Evolutionary conservation across 2,797 vertebrate species (phyloP).

Genomic region (Manis pentadactyla): DNA sequence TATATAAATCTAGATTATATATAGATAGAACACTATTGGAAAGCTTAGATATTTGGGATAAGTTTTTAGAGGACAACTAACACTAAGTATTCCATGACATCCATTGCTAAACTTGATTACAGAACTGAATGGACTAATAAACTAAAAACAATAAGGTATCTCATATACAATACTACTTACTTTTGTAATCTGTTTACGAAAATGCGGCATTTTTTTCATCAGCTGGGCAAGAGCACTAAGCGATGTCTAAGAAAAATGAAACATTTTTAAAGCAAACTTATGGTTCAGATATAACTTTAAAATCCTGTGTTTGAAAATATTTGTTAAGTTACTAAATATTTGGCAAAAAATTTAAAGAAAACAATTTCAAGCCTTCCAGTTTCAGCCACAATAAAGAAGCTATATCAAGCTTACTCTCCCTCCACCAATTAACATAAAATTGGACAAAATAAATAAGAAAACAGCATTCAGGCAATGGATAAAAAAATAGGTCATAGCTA

Average conservation of each 20-base stretch:
- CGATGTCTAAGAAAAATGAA: constrained; percentile 88
- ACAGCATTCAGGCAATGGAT: background rate
- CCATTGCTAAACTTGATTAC: background rate
- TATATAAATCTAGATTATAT: constrained; percentile 7
- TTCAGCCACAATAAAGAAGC: background rate
- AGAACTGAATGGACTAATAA: background rate
- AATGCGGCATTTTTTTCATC: constrained; percentile 98
- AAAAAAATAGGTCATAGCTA: background rate
- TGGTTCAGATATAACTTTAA: constrained; percentile 15
- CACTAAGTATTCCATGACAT: background rate
- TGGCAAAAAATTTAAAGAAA: constrained; percentile 30
- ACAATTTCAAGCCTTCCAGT: background rate
- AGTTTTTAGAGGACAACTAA: constrained; percentile 25
- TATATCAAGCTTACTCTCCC: background rate
- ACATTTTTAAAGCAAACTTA: constrained; percentile 28
- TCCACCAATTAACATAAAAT: constrained; percentile 3
- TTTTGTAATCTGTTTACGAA: constrained; percentile 95
- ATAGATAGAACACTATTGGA: background rate
- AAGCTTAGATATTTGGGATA: background rate
- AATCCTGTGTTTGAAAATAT: constrained; percentile 24
- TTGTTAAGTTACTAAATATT: constrained; percentile 29
- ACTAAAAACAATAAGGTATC: background rate
- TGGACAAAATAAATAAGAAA: constrained; percentile 7
- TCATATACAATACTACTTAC: constrained; percentile 83
- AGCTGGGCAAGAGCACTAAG: constrained; percentile 94